phyloP scores from a whole-genome alignment of 2,797 vertebrate species.

The Pipistrellus kuhlii region DNA sequence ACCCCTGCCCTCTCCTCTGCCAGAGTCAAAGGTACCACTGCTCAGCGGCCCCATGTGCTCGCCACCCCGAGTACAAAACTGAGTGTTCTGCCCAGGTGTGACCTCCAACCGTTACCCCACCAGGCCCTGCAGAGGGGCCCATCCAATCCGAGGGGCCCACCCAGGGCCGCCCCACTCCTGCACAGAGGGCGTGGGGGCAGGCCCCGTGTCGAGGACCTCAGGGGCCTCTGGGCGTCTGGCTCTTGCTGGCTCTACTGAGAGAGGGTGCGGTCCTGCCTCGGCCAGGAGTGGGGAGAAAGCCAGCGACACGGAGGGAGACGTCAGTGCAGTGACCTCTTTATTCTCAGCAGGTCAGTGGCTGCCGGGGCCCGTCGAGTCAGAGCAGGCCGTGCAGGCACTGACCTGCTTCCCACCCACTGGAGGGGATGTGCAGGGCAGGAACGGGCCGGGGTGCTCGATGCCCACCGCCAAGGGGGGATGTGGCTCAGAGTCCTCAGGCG shows the following conservation, averaged over 20 bases:
- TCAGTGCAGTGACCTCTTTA: conserved; percentile 58
- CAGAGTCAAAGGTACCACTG: accelerated
- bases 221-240: neutral
- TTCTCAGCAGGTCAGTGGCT: conserved; percentile 14
- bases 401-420: conserved; percentile 87
- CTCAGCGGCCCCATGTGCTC: conserved; percentile 72
- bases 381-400: neutral
- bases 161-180: neutral
- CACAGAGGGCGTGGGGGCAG: neutral
- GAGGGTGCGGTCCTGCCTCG: neutral
- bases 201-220: neutral
- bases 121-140: neutral
- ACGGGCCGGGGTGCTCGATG: neutral
- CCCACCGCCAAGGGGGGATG: neutral
- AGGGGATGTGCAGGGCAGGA: conserved; percentile 64
- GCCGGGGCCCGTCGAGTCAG: neutral
- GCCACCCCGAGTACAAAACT: neutral
- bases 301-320: neutral
- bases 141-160: too few species aligned
- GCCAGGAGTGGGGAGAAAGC: neutral
- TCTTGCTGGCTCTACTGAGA: neutral
- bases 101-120: too few species aligned
- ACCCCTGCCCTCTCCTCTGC: neutral
- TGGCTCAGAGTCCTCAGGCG: neutral
- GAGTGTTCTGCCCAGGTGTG: neutral